Base-by-base conservation (phyloP, 2,888 invertebrate species). In the Pasiphila rectangulata region DNA sequence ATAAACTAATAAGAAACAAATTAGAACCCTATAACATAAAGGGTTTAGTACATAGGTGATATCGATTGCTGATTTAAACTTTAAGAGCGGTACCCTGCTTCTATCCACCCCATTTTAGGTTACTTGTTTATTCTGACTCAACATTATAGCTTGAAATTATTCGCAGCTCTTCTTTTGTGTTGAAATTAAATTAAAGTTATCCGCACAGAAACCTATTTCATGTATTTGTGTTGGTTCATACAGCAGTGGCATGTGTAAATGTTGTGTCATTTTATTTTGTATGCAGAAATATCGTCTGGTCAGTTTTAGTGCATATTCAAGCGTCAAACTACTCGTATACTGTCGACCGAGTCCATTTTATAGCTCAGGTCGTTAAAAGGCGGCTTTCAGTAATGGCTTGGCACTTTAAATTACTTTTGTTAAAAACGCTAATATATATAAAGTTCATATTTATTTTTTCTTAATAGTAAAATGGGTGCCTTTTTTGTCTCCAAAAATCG, bases 51-150 rank as follows among this genome's bases (percentile, higher is more conserved):
- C 59, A 56, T 57, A 47, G 1, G 7, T 13, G 12, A 57, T 68
- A 75, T 75, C 64, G 71, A 72, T 69, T 68, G 65, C 64, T 63
- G 61, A 69, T 72, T 67, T 63, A 56, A 63, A 50, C 69, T 68
- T 65, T 61, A 63, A 62, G 63, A 63, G 63, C 42, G 51, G 57
- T 61, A 67, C 72, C 75, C 73, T 70, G 65, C 72, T 72, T 67
- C 64, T 74, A 69, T 67, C 69, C 67, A 57, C 39, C 64, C 57
- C 65, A 72, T 75, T 73, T 72, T 57, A 62, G 61, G 59, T 69
- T 53, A 64, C 58, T 69, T 64, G 62, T 63, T 68, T 61, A 67
- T 54, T 44, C 27, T 38, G 16, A 21, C 41, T 19, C 16, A 20
- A 36, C 36, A 39, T 44, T 36, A 40, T 23, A 35, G 21, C 21